A percentile compares a stretch with the other conserved stretches of the same genome.
Conservation (phyloP, 2,888 invertebrate genomes). For the Andrena fulva region DNA sequence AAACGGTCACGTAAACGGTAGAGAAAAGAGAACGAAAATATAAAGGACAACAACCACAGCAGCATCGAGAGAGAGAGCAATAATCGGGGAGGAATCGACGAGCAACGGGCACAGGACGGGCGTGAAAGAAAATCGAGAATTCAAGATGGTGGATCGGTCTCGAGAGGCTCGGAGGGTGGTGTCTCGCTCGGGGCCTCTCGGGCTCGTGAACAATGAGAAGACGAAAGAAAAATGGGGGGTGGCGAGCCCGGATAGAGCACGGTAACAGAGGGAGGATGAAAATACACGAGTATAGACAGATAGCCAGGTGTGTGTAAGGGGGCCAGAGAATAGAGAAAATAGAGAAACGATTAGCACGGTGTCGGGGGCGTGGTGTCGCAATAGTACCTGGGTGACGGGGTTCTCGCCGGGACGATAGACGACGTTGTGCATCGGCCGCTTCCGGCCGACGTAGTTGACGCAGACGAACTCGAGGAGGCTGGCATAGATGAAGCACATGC, state of each 20-base stretch:
- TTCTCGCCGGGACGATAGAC: constrained; percentile 96
- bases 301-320: constrained; percentile 16
- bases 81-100: neutral
- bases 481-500: constrained; percentile 98
- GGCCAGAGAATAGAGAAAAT: constrained; percentile 20
- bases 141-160: neutral
- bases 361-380: constrained; percentile 49
- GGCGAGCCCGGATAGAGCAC: too few species aligned
- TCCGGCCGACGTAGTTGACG: constrained; percentile 97
- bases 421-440: constrained; percentile 94
- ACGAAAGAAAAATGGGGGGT: too few species aligned
- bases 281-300: neutral
- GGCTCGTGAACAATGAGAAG: too few species aligned
- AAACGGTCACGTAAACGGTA: too few species aligned
- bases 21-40: too few species aligned
- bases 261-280: neutral
- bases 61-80: too few species aligned
- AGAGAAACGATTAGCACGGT: constrained; percentile 11
- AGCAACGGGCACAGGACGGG: neutral
- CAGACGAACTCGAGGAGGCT: constrained; percentile 97
- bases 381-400: constrained; percentile 94
- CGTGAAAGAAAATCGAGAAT: neutral
- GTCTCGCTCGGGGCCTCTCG: too few species aligned
- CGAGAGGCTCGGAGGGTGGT: too few species aligned
- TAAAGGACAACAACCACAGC: too few species aligned